phyloP scores from a whole-genome alignment of 2,888 invertebrate genomes.

The Tenodera sinensis region DNA sequence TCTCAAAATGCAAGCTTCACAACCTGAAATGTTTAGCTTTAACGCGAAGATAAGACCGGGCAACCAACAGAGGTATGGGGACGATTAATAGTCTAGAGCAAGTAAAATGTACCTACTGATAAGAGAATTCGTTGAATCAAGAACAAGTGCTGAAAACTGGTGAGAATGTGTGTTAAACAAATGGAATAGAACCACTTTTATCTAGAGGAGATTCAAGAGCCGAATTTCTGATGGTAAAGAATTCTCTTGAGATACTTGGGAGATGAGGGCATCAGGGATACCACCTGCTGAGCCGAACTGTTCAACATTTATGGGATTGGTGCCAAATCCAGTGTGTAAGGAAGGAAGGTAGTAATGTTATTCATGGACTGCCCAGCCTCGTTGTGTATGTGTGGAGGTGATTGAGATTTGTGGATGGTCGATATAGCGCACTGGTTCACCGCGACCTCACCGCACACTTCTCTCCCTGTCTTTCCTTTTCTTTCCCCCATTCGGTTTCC shows the following conservation, averaged over 20 bases:
- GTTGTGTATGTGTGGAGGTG: not conserved
- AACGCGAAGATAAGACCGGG: too few species aligned
- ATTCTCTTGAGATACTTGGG: not conserved
- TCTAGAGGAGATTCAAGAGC: too few species aligned
- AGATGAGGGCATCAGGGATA: too few species aligned
- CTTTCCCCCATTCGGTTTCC: not conserved
- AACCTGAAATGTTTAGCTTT: too few species aligned
- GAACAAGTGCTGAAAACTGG: too few species aligned
- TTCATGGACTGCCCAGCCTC: not conserved
- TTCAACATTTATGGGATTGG: not conserved
- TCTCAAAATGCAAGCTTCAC: too few species aligned
- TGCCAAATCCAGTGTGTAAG: not conserved
- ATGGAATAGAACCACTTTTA: too few species aligned
- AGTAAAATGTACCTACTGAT: too few species aligned
- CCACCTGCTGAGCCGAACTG: not conserved
- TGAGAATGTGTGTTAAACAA: too few species aligned
- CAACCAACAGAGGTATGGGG: too few species aligned
- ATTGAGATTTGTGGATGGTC: not conserved
- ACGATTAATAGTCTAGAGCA: too few species aligned
- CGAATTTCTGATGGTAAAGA: not conserved
- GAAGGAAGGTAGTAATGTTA: not conserved
- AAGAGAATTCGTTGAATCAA: too few species aligned
- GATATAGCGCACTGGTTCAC: not conserved
- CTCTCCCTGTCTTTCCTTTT: not conserved
- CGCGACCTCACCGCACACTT: not conserved